These are phyloP conservation scores for Rhagonycha fulva DNA, from an alignment of 2,888 invertebrate species.

Conservation along the genomic window DNA sequence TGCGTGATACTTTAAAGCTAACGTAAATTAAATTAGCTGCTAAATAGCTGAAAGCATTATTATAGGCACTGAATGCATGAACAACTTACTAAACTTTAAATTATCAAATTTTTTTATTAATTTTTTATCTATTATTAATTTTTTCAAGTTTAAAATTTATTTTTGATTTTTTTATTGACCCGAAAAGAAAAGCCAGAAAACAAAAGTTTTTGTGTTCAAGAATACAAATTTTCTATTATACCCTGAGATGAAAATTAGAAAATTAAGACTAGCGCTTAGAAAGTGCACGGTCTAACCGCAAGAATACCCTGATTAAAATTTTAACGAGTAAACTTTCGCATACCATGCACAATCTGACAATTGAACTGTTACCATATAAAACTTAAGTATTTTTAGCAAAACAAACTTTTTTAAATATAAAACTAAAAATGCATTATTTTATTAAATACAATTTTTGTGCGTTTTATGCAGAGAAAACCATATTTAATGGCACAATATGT, in stretches of 20 bases:
- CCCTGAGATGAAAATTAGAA: neutral
- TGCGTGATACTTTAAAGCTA: neutral
- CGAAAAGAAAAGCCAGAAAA: neutral
- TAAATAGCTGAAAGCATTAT: neutral
- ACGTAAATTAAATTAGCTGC: neutral
- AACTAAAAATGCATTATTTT: too few relatives aligned
- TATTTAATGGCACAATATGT: too few relatives aligned
- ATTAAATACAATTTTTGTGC: too few relatives aligned
- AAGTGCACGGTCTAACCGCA: neutral
- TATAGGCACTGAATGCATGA: neutral
- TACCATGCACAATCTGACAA: neutral
- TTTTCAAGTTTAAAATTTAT: neutral
- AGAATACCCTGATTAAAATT: neutral
- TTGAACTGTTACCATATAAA: neutral
- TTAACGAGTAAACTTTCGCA: neutral
- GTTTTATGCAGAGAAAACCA: too few relatives aligned
- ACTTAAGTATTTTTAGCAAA: neutral
- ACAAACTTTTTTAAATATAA: neutral
- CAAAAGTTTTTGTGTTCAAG: neutral
- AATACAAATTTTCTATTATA: neutral
- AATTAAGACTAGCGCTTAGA: neutral
- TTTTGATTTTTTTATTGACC: neutral
- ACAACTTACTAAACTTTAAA: neutral
- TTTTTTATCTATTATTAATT: neutral
- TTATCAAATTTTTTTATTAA: neutral